Percentiles rank a stretch among this genome's conserved stretches.
Evolutionary conservation across 2,797 vertebrate genomes (phyloP).

Genomic region (Chlorospingus flavigularis): DNA sequence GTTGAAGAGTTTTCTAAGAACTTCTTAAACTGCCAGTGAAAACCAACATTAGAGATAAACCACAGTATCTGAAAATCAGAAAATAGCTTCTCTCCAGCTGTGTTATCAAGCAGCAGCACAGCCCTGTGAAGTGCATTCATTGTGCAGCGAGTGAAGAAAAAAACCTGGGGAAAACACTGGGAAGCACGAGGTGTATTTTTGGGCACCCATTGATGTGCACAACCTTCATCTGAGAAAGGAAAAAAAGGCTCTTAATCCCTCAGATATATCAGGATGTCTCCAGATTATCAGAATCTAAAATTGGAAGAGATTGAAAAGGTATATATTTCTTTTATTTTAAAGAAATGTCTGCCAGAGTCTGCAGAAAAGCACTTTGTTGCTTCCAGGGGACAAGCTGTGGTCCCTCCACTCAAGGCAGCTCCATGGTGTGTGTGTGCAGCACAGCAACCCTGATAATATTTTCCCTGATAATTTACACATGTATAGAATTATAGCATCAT

Average conservation of each 20-base stretch:
- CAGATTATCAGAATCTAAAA: neutral
- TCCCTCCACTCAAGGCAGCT: neutral
- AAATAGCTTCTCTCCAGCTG: slow-evolving; percentile 47
- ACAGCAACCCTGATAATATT: neutral
- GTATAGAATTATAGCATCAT: neutral
- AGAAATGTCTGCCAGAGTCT: neutral
- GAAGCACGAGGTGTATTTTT: neutral
- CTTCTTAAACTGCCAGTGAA: slow-evolving; percentile 35
- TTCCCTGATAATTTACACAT: neutral
- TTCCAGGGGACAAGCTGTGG: fast-evolving
- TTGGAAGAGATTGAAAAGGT: neutral
- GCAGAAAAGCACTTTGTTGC: neutral
- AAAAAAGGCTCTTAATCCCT: neutral
- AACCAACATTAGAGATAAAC: slow-evolving; percentile 42
- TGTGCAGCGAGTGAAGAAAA: neutral
- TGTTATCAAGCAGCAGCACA: slow-evolving; percentile 23
- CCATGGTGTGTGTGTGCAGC: neutral
- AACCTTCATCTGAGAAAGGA: neutral
- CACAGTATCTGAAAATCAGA: slow-evolving; percentile 31
- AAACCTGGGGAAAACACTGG: neutral
- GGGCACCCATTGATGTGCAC: neutral
- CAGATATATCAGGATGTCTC: neutral
- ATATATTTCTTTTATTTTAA: neutral
- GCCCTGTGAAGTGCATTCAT: neutral
- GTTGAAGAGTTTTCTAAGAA: slow-evolving; percentile 52